Conservation (phyloP, 2,113 vertebrate species). For the Entosphenus tridentatus region DNA sequence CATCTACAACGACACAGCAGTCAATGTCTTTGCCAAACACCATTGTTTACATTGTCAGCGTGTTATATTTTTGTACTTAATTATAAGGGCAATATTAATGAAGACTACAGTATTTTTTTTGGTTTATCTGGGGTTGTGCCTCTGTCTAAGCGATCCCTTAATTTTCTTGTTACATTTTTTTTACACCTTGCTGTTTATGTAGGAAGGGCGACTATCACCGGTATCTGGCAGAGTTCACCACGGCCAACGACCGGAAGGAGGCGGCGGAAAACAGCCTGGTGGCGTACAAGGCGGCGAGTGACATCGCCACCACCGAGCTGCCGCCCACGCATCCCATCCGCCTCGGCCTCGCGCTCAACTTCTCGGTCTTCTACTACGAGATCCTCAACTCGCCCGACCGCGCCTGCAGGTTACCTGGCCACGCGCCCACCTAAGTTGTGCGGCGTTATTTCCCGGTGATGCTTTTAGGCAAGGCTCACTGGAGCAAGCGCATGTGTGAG, state of each 20-base stretch:
- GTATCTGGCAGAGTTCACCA: conserved; percentile 96
- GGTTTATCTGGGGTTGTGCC: not conserved
- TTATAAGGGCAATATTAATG: not conserved
- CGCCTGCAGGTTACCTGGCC: conserved; percentile 63
- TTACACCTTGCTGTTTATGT: conserved; percentile 10
- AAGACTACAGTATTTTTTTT: not conserved
- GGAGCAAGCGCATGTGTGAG: too few relatives aligned
- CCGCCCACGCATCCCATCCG: conserved; percentile 91
- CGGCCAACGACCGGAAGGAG: conserved; percentile 90
- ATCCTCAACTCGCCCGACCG: conserved; percentile 98
- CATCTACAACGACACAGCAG: not conserved
- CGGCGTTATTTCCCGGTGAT: too few relatives aligned
- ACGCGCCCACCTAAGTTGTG: too few relatives aligned
- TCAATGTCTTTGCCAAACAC: not conserved
- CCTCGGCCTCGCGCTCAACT: conserved; percentile 91
- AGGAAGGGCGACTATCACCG: conserved; percentile 99
- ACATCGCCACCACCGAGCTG: conserved; percentile 84
- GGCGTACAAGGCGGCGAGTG: conserved; percentile 89
- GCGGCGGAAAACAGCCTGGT: conserved; percentile 94
- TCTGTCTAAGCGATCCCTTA: not conserved
- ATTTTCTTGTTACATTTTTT: not conserved
- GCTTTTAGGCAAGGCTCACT: too few relatives aligned
- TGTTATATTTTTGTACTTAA: not conserved
- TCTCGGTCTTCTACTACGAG: conserved; percentile 99
- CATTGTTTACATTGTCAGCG: not conserved